A percentile compares a stretch with the other conserved stretches of the same genome.
These are phyloP conservation scores for Platygyra sinensis DNA, from an alignment of 64 coral and sea anemone genomes.

Conservation along the genomic window DNA sequence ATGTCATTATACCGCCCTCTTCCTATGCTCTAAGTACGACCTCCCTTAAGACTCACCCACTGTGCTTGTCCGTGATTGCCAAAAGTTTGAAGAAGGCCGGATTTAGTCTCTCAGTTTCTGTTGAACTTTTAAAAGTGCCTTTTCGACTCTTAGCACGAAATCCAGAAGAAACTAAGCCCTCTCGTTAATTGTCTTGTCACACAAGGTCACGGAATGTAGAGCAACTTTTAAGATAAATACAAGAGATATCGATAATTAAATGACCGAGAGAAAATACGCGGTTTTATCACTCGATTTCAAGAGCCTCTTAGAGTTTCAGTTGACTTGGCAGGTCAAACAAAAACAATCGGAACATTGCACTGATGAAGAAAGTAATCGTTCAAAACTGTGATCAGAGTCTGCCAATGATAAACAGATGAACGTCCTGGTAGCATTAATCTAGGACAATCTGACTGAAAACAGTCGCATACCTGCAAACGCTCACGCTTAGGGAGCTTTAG, in stretches of 20 bases:
- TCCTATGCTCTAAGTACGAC: neutral
- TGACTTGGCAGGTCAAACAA: neutral
- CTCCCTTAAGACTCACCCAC: slow-evolving; percentile 3
- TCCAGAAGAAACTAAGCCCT: neutral
- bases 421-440: neutral
- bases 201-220: neutral
- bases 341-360: neutral
- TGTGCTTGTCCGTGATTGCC: neutral
- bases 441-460: neutral
- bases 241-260: neutral
- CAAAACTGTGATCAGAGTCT: neutral
- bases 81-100: neutral
- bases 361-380: neutral
- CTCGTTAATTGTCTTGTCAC: neutral
- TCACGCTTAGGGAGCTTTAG: neutral
- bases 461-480: neutral
- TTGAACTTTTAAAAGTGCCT: neutral
- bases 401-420: slow-evolving; percentile 2
- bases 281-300: neutral
- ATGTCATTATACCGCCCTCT: slow-evolving; percentile 4
- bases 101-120: neutral
- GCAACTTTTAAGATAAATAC: neutral
- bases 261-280: neutral
- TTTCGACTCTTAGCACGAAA: neutral
- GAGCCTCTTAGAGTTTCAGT: slow-evolving; percentile 1